Base-by-base conservation (phyloP, 2,797 vertebrate genomes). In the Lateolabrax maculatus region DNA sequence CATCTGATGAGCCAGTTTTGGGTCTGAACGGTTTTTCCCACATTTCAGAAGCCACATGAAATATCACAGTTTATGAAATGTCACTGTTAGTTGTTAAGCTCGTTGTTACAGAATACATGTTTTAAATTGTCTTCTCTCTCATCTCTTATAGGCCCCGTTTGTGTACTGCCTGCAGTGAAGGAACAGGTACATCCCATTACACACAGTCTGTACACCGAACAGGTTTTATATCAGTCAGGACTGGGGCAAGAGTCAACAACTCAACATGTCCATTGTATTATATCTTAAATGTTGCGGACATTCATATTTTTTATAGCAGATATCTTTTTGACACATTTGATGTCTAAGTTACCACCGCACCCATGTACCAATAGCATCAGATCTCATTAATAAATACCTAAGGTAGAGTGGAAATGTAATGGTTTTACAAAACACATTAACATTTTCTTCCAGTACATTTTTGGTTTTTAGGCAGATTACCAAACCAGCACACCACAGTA, bases 161-260 rank as follows among this genome's bases (percentile, higher is more conserved):
- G 41, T 64, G 27, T 18, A 2, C 57, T 23, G 71, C 31, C 11
- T 62, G 39, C 46, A 57, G 21, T 49, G 23, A 73, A 62, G 6
- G 16, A 77, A 23, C 21, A 64, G 84, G 87, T 90, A 84, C 77
- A 62, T 36, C 4, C 12, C 46, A 25, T 15, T 9, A 77, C 49
- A 29, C 19, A 53, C 27, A 34, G 19, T 21, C 7, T 6, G 10
- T 23, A 52, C 15, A 34, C 6, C 9, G 31, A 34, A 6, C 31
- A 6, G n/a, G n/a, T n/a, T n/a, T n/a, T n/a, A n/a, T n/a, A n/a
- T n/a, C n/a, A n/a, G n/a, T n/a, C n/a, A n/a, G n/a, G n/a, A n/a
- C n/a, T n/a, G n/a, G n/a, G n/a, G n/a, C n/a, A n/a, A n/a, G n/a
- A n/a, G n/a, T n/a, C n/a, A n/a, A n/a, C n/a, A n/a, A 3, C 37